Percentiles rank a stretch among this genome's conserved stretches.
These are phyloP conservation scores for Drosophila cognata DNA, from an alignment of 2,888 invertebrate species.

Conservation along the genomic window DNA sequence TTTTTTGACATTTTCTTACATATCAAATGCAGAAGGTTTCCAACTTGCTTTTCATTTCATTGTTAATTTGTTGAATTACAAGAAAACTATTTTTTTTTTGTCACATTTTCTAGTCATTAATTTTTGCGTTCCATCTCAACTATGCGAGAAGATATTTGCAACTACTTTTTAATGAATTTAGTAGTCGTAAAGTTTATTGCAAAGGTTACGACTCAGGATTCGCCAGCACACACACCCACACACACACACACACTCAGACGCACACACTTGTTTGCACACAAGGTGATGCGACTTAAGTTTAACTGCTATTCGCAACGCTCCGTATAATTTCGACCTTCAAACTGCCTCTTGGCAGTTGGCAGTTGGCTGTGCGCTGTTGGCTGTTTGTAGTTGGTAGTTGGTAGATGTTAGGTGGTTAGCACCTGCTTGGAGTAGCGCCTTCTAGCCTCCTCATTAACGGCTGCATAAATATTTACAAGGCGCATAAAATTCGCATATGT, in stretches of 20 bases:
- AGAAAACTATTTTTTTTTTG: not conserved
- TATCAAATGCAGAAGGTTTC: not conserved
- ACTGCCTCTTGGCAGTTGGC: constrained; percentile 54
- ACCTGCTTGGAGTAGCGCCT: constrained; percentile 48
- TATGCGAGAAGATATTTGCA: constrained; percentile 9
- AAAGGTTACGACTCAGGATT: constrained; percentile 65
- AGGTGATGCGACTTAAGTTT: constrained; percentile 28
- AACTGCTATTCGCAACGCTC: constrained; percentile 48
- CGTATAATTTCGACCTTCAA: constrained; percentile 58
- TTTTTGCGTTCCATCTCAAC: not conserved
- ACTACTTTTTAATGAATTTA: constrained; percentile 18
- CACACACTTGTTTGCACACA: not conserved
- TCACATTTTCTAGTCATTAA: constrained; percentile 1
- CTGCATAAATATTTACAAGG: constrained; percentile 80
- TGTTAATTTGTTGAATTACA: not conserved
- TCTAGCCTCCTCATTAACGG: constrained; percentile 69
- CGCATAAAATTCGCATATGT: constrained; percentile 54
- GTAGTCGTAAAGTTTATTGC: constrained; percentile 43
- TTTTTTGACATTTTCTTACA: not conserved
- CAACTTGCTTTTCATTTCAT: too few relatives aligned
- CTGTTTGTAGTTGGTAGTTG: constrained; percentile 48
- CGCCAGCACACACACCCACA: constrained; percentile 30
- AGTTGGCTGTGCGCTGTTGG: constrained; percentile 25
- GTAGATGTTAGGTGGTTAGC: constrained; percentile 48
- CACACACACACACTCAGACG: constrained; percentile 7